Base-by-base conservation (phyloP, 2,113 vertebrate genomes). In the Alosa alosa region DNA sequence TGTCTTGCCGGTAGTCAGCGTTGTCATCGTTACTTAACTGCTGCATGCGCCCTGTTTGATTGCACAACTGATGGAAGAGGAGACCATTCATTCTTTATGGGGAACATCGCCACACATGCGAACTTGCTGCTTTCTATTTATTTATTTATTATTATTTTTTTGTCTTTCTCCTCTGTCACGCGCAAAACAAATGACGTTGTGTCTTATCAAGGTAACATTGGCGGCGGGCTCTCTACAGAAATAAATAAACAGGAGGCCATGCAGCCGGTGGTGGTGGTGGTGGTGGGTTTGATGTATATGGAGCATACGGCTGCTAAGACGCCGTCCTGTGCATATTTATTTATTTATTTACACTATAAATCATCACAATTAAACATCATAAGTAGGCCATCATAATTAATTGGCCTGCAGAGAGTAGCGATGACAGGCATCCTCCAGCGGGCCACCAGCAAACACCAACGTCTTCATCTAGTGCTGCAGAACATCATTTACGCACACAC, bases 331-430 rank as follows among this genome's bases (percentile, higher is more conserved):
- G 87, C 90, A 93, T 91, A 90, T 90, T 93, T 92, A 31, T 31
- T 31, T 31, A 93, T 94, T 93, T 95, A 94, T 95, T 96, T 95
- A 94, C 92, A 92, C 88, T 90, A 95, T 95, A 95, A 95, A 95
- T 95, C 94, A 96, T 93, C 92, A 92, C 91, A 94, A 91, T 96
- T 95, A 95, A 93, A 94, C 93, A 95, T 95, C 93, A 95, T 95
- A 95, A 95, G 93, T 95, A 95, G 94, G 94, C 93, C 94, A 95
- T 95, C 93, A 94, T 96, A 94, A 95, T 95, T 95, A 95, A 96
- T 95, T 95, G 94, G 94, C 92, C 93, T 92, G 92, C 91, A 88
- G 92, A 94, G 93, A 93, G 90, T 93, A 89, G 90, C 91, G 93
- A 91, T 94, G 94, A 95, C 93, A 94, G 93, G 88, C 90, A 93